Conservation (phyloP, 2,888 invertebrate species). For the Eilema depressum region DNA sequence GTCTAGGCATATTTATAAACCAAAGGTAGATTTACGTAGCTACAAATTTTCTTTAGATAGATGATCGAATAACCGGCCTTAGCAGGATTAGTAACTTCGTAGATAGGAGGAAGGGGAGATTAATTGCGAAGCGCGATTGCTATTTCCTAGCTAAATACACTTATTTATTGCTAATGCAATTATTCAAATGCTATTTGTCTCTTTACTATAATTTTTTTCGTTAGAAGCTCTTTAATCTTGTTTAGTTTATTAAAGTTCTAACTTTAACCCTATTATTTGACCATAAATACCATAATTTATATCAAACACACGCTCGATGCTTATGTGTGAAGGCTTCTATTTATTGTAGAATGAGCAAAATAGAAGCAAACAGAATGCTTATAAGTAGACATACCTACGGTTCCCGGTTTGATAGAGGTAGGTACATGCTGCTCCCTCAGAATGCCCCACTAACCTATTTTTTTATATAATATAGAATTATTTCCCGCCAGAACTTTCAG, state of each 20-base stretch:
- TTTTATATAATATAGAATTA: neutral
- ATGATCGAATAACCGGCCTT: neutral
- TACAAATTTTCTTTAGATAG: neutral
- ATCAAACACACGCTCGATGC: neutral
- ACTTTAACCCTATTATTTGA: neutral
- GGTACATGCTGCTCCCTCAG: neutral
- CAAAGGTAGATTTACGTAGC: neutral
- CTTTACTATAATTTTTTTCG: no score
- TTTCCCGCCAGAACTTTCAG: slow-evolving; percentile 1
- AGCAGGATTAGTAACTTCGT: neutral
- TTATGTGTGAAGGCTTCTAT: neutral
- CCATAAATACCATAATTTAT: neutral
- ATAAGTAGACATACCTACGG: neutral
- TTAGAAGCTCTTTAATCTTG: neutral
- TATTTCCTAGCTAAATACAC: neutral
- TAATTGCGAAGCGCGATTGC: neutral
- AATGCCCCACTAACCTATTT: neutral
- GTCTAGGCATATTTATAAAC: neutral
- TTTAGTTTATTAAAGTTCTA: neutral
- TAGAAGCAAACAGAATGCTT: neutral
- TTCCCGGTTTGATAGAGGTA: neutral
- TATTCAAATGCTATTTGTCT: neutral
- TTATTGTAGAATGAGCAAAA: neutral
- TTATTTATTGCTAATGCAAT: neutral
- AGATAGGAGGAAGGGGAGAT: neutral